Base-by-base conservation (phyloP, 1,140 invertebrate genomes). In the Lepidurus packardi region DNA sequence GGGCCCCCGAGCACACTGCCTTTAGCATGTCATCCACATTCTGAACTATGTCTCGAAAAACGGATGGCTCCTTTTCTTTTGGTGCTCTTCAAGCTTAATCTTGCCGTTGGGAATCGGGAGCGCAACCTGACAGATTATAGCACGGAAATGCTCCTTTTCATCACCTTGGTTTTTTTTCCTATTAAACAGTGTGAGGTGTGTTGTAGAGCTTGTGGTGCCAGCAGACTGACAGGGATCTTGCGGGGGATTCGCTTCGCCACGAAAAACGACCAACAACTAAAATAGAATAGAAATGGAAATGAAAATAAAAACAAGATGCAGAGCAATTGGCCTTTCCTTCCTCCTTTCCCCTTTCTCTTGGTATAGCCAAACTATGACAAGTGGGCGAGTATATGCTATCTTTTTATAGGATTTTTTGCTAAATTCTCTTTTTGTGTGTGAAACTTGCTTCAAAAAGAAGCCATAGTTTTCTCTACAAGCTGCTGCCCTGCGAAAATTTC, bases 271-370 rank as follows among this genome's bases (percentile, higher is more conserved):
- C 34, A 2, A 34, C 0, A 34, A 34, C 3, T 34, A 34, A 34
- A 4, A 34, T 34, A 4, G 0, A 34, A 34, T 34, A 34, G 34
- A 34, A 34, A 34, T 34, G 34, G 34, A 34, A 34, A 34, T 65
- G 0, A 13, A 65, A n/a, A n/a, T 65, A 65, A 21, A 13, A 65
- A 65, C 53, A 65, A 65, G 21, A 65, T 16, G 53, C 53, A 65
- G 53, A 65, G 9, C n/a, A 65, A 65, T 65, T 65, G 53, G 53
- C 7, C 21, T 65, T 65, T 65, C 53, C 53, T 65, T 65, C 53
- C 53, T 65, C 53, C 53, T 65, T 65, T 65, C 53, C 21, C 53
- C 53, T 65, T 65, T 65, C 53, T 21, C 53, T 65, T 21, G 16
- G 53, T 65, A 21, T 21, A 65, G 21, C 53, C 53, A 9, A 16